Conservation (phyloP, 2,113 vertebrate species). For the Bettongia penicillata region DNA sequence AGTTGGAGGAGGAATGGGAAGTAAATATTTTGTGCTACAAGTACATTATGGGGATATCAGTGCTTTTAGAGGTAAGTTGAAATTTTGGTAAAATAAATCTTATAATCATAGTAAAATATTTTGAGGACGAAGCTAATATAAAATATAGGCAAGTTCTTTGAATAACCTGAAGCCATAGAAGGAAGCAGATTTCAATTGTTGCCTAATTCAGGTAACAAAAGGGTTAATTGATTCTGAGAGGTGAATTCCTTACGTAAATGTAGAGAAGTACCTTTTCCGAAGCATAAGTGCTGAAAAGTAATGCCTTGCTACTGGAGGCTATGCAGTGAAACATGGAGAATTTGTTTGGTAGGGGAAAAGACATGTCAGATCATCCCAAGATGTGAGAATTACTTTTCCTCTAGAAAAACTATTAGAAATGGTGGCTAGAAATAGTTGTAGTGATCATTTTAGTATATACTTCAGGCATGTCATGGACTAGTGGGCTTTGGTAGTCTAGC, state of each 20-base stretch:
- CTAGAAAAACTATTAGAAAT: conserved; percentile 1
- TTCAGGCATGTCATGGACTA: conserved; percentile 39
- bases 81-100: conserved; percentile 22
- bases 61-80: conserved; percentile 91
- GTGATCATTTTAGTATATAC: conserved; percentile 24
- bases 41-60: conserved; percentile 95
- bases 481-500: not conserved
- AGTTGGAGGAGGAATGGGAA: conserved; percentile 92
- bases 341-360: not conserved
- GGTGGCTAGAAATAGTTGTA: not conserved
- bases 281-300: not conserved
- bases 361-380: not conserved
- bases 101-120: not conserved
- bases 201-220: not conserved
- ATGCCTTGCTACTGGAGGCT: not conserved
- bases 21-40: conserved; percentile 95
- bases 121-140: not conserved
- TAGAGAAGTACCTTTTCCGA: not conserved
- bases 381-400: not conserved
- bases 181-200: not conserved
- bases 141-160: not conserved
- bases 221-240: not conserved
- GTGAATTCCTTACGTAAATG: not conserved
- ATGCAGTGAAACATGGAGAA: not conserved
- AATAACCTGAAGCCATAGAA: not conserved